These are phyloP conservation scores for Euzophera pinguis DNA, from an alignment of 2,888 invertebrate genomes.

Conservation along the genomic window DNA sequence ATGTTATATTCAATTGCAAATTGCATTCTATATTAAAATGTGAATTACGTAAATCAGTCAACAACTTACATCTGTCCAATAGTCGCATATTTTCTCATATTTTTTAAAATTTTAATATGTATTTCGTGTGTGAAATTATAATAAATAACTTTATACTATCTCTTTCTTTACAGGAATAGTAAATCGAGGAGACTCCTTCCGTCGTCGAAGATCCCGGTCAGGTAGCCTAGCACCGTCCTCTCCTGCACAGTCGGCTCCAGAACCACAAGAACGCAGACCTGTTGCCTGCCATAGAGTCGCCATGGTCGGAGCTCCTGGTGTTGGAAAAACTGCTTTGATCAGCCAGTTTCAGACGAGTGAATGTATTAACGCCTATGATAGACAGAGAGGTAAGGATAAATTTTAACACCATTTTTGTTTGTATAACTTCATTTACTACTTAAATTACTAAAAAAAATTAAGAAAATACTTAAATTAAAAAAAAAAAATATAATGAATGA, in stretches of 20 bases:
- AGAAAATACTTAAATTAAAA: too few species aligned
- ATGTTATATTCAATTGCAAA: too few species aligned
- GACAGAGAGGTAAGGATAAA: constrained; percentile 80
- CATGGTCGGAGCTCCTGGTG: constrained; percentile 88
- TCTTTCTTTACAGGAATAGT: constrained; percentile 85
- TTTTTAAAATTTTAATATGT: too few species aligned
- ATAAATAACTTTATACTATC: not conserved
- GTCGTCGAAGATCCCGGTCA: constrained; percentile 90
- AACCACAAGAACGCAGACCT: constrained; percentile 70
- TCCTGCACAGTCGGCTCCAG: constrained; percentile 61
- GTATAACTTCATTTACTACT: too few species aligned
- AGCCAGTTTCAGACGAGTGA: constrained; percentile 96
- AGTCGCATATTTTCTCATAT: too few species aligned
- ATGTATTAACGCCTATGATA: constrained; percentile 95
- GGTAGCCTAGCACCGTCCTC: constrained; percentile 87
- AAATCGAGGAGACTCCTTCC: constrained; percentile 95
- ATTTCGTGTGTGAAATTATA: too few species aligned
- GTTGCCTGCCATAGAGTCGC: constrained; percentile 84
- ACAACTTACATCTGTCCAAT: too few species aligned
- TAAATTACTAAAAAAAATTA: too few species aligned
- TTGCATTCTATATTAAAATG: too few species aligned
- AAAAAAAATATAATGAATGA: too few species aligned
- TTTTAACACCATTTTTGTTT: too few species aligned
- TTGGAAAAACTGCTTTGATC: constrained; percentile 91
- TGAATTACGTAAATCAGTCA: too few species aligned